Conservation (phyloP, 1,140 invertebrate species). For the Venustaconcha ellipsiformis region DNA sequence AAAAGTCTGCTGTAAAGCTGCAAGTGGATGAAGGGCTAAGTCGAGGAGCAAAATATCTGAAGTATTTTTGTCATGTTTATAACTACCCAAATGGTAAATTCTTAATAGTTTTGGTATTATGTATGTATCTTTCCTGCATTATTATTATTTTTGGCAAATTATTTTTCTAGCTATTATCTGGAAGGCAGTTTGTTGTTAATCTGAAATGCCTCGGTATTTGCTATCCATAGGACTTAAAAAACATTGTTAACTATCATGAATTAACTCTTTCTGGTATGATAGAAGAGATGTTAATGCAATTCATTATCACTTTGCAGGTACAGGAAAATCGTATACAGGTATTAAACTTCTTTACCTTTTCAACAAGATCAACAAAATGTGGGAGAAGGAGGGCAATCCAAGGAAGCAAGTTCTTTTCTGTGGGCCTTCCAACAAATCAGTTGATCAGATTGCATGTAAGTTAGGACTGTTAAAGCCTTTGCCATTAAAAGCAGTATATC, state of each 20-base stretch:
- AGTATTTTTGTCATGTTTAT: too few relatives aligned
- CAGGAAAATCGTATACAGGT: conserved; percentile 56
- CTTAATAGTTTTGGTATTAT: too few relatives aligned
- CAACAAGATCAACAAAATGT: conserved; percentile 37
- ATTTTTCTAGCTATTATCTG: not conserved
- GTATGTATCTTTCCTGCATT: not conserved
- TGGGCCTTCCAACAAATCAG: conserved; percentile 50
- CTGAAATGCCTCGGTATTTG: too few relatives aligned
- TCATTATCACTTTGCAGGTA: conserved; percentile 32
- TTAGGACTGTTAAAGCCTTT: not conserved
- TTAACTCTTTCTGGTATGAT: too few relatives aligned
- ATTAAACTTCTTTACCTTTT: conserved; percentile 51
- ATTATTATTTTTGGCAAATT: not conserved
- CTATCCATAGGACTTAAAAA: too few relatives aligned
- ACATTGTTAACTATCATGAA: too few relatives aligned
- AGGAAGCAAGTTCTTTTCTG: conserved; percentile 43
- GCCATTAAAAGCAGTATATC: too few relatives aligned
- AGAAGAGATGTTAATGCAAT: too few relatives aligned
- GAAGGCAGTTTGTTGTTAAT: not conserved
- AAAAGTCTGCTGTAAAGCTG: too few relatives aligned
- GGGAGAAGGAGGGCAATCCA: conserved; percentile 6
- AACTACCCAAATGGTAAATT: too few relatives aligned
- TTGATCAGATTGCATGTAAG: conserved; percentile 63
- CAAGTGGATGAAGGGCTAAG: too few relatives aligned
- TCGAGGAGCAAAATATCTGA: too few relatives aligned